phyloP scores from a whole-genome alignment of 2,888 invertebrate genomes.

The Ormia ochracea region DNA sequence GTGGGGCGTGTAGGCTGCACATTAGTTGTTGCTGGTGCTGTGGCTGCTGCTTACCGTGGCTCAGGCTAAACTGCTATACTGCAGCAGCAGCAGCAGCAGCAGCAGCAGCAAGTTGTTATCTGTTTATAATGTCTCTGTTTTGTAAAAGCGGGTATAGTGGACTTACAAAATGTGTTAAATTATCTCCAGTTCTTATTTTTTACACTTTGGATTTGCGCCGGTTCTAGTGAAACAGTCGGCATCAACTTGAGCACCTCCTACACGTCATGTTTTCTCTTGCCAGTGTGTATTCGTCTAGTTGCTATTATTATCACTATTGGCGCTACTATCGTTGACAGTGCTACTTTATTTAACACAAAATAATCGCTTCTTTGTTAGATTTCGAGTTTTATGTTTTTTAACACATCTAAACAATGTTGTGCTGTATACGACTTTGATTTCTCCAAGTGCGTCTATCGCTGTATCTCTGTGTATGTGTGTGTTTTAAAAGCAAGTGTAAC shows the following conservation, averaged over 20 bases:
- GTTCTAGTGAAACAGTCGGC: slow-evolving; percentile 1
- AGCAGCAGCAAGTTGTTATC: slow-evolving; percentile 45
- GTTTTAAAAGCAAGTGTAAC: slow-evolving; percentile 52
- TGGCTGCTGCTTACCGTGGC: not conserved
- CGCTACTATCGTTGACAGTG: not conserved
- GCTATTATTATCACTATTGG: not conserved
- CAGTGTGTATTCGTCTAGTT: slow-evolving; percentile 1
- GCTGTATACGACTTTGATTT: slow-evolving; percentile 2
- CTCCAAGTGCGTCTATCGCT: not conserved
- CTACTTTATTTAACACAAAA: not conserved
- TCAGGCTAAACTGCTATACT: not conserved
- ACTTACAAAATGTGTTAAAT: slow-evolving; percentile 24
- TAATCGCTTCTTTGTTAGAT: not conserved
- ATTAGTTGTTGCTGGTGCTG: slow-evolving; percentile 31
- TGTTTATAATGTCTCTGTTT: slow-evolving; percentile 47
- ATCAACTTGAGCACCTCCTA: slow-evolving; percentile 51
- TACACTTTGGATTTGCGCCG: slow-evolving; percentile 20
- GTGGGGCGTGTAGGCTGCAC: slow-evolving; percentile 60
- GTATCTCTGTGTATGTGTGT: not conserved
- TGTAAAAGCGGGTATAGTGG: slow-evolving; percentile 10
- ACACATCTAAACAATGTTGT: not conserved
- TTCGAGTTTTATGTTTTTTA: not conserved
- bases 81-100: slow-evolving; percentile 23
- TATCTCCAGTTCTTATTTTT: slow-evolving; percentile 21
- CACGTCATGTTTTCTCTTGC: slow-evolving; percentile 40